A percentile compares a stretch with the other conserved stretches of the same genome.
Evolutionary conservation across 2,113 vertebrate species (phyloP).

Genomic region (Calidris pygmaea): DNA sequence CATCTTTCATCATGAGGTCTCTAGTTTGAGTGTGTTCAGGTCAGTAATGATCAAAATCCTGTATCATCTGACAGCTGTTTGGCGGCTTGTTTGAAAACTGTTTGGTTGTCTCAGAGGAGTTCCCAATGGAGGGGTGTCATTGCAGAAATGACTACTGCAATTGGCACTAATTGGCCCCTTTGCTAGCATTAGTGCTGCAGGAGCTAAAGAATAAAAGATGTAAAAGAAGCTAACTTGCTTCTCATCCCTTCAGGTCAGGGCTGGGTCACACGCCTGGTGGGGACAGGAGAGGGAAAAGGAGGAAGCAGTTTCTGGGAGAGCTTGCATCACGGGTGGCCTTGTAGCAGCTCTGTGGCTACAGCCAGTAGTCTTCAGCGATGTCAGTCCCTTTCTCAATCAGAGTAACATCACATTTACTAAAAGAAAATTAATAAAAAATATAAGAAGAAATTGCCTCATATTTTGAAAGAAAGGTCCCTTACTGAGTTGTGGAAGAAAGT

Average conservation of each 20-base stretch:
- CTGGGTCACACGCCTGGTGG: background rate
- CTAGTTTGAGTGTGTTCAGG: background rate
- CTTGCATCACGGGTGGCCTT: background rate
- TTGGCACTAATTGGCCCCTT: background rate
- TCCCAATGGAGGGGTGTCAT: background rate
- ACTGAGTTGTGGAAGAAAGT: background rate
- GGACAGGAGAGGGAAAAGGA: background rate
- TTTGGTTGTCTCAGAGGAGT: background rate
- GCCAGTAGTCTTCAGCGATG: background rate
- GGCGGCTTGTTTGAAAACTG: background rate
- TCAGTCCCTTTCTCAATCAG: background rate
- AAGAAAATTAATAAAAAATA: background rate
- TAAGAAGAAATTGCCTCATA: background rate
- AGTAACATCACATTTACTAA: background rate
- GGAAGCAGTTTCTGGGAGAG: background rate
- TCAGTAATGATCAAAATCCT: conserved; percentile 6
- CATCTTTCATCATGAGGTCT: background rate
- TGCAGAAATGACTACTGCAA: background rate
- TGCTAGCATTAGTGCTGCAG: background rate
- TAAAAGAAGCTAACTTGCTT: background rate
- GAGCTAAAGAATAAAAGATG: background rate
- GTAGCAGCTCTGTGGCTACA: background rate
- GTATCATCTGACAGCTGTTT: background rate
- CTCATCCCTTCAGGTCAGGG: background rate
- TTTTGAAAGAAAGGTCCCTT: background rate